A percentile compares a stretch with the other conserved stretches of the same genome.
Conservation (phyloP, 2,888 invertebrate species). For the Aethes cnicana region DNA sequence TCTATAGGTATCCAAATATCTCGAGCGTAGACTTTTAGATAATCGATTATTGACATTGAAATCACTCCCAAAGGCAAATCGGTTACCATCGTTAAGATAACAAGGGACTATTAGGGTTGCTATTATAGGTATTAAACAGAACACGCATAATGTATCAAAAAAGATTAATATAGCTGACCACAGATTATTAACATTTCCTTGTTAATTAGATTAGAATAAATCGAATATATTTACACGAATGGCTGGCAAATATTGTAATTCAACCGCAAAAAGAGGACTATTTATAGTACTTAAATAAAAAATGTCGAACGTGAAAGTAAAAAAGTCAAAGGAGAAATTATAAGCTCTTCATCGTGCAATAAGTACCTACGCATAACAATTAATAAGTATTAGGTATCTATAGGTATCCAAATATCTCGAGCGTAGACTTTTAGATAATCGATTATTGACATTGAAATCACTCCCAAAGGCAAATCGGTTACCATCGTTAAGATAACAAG, state of each 20-base stretch:
- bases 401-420: no score
- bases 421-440: no score
- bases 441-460: constrained; percentile 45
- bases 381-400: no score
- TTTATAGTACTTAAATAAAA: no score
- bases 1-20: no score
- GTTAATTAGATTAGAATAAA: no score
- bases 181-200: no score
- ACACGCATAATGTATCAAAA: constrained; percentile 47
- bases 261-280: constrained; percentile 12
- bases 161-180: constrained; percentile 27
- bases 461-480: constrained; percentile 47
- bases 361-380: no score
- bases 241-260: constrained; percentile 12
- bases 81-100: constrained; percentile 50
- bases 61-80: constrained; percentile 48
- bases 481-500: constrained; percentile 51
- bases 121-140: constrained; percentile 63
- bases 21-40: no score
- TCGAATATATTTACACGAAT: constrained; percentile 1
- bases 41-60: constrained; percentile 46
- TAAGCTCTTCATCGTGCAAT: no score
- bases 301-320: no score
- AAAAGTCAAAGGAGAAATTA: no score
- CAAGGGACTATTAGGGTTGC: constrained; percentile 53